These are phyloP conservation scores for Mylabris sibirica DNA, from an alignment of 2,888 invertebrate genomes.

Conservation along the genomic window DNA sequence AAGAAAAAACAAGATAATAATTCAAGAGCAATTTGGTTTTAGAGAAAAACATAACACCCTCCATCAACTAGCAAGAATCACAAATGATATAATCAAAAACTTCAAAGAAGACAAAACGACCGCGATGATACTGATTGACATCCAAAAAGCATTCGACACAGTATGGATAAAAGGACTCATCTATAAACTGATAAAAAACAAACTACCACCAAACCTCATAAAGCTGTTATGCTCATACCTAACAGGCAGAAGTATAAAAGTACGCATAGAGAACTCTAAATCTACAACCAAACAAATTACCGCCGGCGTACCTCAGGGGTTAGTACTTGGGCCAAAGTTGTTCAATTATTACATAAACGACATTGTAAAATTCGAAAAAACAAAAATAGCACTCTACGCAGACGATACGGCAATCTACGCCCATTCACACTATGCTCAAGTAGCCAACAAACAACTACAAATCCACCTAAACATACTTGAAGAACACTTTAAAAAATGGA, in stretches of 20 bases:
- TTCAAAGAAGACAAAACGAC: slow-evolving; percentile 43
- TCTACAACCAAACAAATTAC: slow-evolving; percentile 35
- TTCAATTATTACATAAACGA: slow-evolving; percentile 34
- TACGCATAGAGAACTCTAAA: slow-evolving; percentile 32
- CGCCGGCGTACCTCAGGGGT: slow-evolving; percentile 48
- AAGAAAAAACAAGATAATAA: slow-evolving; percentile 24
- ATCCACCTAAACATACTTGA: slow-evolving; percentile 23
- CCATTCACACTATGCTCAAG: slow-evolving; percentile 20
- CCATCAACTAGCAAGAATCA: slow-evolving; percentile 44
- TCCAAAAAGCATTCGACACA: slow-evolving; percentile 51
- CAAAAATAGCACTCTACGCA: slow-evolving; percentile 33
- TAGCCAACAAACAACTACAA: slow-evolving; percentile 22
- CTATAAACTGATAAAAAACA: slow-evolving; percentile 39
- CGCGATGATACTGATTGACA: slow-evolving; percentile 47
- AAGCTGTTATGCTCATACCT: slow-evolving; percentile 42
- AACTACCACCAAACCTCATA: slow-evolving; percentile 38
- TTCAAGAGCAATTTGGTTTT: slow-evolving; percentile 46
- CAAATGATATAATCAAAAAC: slow-evolving; percentile 37
- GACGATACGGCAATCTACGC: slow-evolving; percentile 36
- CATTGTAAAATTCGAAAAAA: slow-evolving; percentile 25
- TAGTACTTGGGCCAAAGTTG: slow-evolving; percentile 29
- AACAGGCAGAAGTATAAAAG: slow-evolving; percentile 35
- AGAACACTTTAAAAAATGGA: slow-evolving; percentile 28
- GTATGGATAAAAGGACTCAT: slow-evolving; percentile 48
- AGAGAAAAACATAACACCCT: slow-evolving; percentile 44